Conservation (phyloP, 2,888 invertebrate species). For the Smittia aterrima region DNA sequence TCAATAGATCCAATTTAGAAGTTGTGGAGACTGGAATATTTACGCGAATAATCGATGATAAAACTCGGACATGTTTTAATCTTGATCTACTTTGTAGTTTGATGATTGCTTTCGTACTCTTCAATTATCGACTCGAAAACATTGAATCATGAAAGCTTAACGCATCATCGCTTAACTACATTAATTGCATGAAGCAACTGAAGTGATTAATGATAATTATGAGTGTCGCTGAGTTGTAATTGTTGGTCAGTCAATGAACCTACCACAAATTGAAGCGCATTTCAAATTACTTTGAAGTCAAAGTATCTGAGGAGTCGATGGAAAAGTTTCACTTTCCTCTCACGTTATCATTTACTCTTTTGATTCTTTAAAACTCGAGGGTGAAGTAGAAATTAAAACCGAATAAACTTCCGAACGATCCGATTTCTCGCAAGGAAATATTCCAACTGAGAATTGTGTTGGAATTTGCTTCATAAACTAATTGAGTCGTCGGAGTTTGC, state of each 20-base stretch:
- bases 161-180: too few species aligned
- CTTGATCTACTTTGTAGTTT: too few species aligned
- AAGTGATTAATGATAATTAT: not conserved
- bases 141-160: too few species aligned
- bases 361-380: not conserved
- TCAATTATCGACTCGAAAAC: too few species aligned
- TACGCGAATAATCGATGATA: conserved; percentile 18
- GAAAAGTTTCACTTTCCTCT: conserved; percentile 35
- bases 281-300: not conserved
- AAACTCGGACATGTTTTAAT: too few species aligned
- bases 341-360: not conserved
- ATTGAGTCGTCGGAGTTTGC: conserved; percentile 27
- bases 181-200: too few species aligned
- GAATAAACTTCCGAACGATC: not conserved
- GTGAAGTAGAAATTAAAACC: not conserved
- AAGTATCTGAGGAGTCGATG: too few species aligned
- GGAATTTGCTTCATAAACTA: conserved; percentile 22
- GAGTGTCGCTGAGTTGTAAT: not conserved
- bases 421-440: conserved; percentile 30
- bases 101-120: too few species aligned
- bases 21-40: not conserved
- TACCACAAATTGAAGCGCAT: conserved; percentile 39
- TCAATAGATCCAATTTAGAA: conserved; percentile 10
- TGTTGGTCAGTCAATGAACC: not conserved
- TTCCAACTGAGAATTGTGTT: conserved; percentile 19